Conservation (phyloP, 2,797 vertebrate species). For the Strix occidentalis region DNA sequence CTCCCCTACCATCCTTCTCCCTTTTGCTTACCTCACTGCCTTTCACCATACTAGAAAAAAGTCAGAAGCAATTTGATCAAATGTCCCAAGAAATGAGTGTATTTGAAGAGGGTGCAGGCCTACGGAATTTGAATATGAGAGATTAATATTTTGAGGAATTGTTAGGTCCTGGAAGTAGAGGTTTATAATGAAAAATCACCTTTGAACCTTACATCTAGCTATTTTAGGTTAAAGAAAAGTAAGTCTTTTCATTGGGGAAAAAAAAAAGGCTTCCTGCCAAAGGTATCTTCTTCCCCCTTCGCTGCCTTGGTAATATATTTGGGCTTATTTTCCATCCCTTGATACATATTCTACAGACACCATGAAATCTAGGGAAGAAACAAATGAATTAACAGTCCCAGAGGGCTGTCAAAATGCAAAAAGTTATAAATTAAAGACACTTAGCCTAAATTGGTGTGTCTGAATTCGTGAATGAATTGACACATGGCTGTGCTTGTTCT, state of each 20-base stretch:
- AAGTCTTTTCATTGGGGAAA: not conserved
- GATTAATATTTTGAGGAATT: slow-evolving; percentile 26
- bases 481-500: not conserved
- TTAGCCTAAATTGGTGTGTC: not conserved
- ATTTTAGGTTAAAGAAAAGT: not conserved
- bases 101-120: slow-evolving; percentile 18
- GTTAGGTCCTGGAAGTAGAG: not conserved
- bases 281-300: not conserved
- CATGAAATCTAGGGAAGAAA: slow-evolving; percentile 1
- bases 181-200: slow-evolving; percentile 35
- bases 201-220: slow-evolving; percentile 19
- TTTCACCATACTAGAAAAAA: slow-evolving; percentile 15
- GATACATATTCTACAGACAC: not conserved
- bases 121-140: slow-evolving; percentile 37
- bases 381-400: slow-evolving; percentile 18
- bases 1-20: not conserved
- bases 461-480: not conserved
- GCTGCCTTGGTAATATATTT: not conserved
- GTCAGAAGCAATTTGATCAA: slow-evolving; percentile 44
- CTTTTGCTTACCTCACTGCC: not conserved
- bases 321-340: not conserved
- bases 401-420: slow-evolving; percentile 2
- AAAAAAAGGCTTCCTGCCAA: not conserved
- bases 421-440: slow-evolving; percentile 26
- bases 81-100: not conserved